Evolutionary conservation across 2,888 invertebrate species (phyloP), one percentile per base, ranked within the genome.

Genomic region (Stenurella melanura): DNA sequence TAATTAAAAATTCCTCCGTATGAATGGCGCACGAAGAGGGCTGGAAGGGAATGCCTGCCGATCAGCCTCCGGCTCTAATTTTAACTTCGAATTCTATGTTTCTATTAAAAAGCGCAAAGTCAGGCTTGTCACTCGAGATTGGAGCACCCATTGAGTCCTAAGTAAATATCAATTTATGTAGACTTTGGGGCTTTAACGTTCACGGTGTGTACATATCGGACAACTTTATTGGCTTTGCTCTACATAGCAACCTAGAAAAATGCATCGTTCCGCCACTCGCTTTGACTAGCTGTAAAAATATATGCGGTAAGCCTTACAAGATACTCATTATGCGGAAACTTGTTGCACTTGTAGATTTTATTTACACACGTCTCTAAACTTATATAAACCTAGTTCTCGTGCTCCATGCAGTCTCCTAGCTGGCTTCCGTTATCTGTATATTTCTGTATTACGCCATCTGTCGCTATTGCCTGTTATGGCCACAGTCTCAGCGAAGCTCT

Each of bases 111-210:
- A 68, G 67, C 42, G 56, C 67, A 68, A 68, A 56, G 26, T 56
- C 50, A 26, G 42, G 17, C 38, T n/a, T 69, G 58, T 69, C 58
- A 57, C 18, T 38, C 57, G 56, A 38, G 57, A 69, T 19, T 58
- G 57, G 38, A 26, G 69, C 10, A 58, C 57, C 69, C 69, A 68
- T 69, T 69, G 57, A 17, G 69, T 69, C 69, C 69, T 69, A 69
- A 69, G 69, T 50, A 69, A 69, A 69, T 69, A 69, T 30, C 34
- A 57, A 69, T 69, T 57, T 69, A 30, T 61, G 61, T 30, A 30
- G 21, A 17, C 30, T 30, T 61, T 17, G 58, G 18, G 57, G 12
- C 34, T 58, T 58, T 34, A 58, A 17, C 57, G 30, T 50, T 11
- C 56, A 17, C 21, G 5, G 54, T 50, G 57, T 69, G 56, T 58